These are phyloP conservation scores for Petrocephalus sullivani DNA, from an alignment of 2,797 vertebrate genomes.

Conservation along the genomic window DNA sequence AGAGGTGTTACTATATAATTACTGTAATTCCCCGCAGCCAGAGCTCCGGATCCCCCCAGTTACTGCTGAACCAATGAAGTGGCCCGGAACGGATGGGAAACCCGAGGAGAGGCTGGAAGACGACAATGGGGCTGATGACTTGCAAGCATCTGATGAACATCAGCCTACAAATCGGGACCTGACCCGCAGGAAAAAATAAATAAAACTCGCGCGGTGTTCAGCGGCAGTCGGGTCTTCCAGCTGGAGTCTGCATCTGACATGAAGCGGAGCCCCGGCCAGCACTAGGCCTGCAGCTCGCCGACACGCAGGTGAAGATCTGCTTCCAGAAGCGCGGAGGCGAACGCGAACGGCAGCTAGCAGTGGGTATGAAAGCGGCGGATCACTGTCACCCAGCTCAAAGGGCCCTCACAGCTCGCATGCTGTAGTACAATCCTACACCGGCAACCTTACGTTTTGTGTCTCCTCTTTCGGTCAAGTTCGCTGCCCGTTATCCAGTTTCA, in stretches of 20 bases:
- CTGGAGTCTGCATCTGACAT: slow-evolving; percentile 88
- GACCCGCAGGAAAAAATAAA: slow-evolving; percentile 67
- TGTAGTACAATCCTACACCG: slow-evolving; percentile 76
- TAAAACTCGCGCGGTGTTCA: slow-evolving; percentile 71
- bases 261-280: slow-evolving; percentile 76
- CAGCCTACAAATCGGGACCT: slow-evolving; percentile 39
- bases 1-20: slow-evolving; percentile 13
- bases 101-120: slow-evolving; percentile 43
- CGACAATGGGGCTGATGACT: slow-evolving; percentile 50
- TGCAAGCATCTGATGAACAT: slow-evolving; percentile 38
- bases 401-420: slow-evolving; percentile 82
- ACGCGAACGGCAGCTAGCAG: slow-evolving; percentile 83
- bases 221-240: slow-evolving; percentile 85
- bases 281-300: slow-evolving; percentile 70
- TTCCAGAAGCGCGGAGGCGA: slow-evolving; percentile 84
- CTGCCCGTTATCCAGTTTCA: slow-evolving; percentile 71
- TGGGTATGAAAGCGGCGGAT: slow-evolving; percentile 73
- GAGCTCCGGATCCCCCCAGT: slow-evolving; percentile 75
- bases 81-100: slow-evolving; percentile 49
- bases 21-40: slow-evolving; percentile 52
- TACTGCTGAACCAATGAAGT: slow-evolving; percentile 63
- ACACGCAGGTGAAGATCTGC: slow-evolving; percentile 87
- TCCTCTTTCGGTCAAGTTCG: slow-evolving; percentile 54
- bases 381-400: slow-evolving; percentile 71
- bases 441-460: slow-evolving; percentile 71